phyloP scores from a whole-genome alignment of 2,797 vertebrate species.

The Channa striata region DNA sequence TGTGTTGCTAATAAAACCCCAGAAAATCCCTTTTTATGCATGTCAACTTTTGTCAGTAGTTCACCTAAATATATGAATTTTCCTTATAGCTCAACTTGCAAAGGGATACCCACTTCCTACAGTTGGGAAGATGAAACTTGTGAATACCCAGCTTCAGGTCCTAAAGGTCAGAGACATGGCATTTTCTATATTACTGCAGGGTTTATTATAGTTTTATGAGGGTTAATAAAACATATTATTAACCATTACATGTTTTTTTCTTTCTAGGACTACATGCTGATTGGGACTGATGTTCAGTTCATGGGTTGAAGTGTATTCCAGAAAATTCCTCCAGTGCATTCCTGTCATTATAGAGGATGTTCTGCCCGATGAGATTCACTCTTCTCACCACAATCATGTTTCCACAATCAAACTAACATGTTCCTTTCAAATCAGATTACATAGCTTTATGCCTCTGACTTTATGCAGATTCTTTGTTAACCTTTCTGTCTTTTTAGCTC shows the following conservation, averaged over 20 bases:
- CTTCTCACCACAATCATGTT: constrained; percentile 14
- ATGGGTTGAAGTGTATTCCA: constrained; percentile 33
- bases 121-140: constrained; percentile 79
- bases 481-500: constrained; percentile 21
- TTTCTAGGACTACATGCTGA: constrained; percentile 78
- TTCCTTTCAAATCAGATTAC: constrained; percentile 29
- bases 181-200: not conserved
- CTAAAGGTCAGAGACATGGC: constrained; percentile 73
- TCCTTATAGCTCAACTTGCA: constrained; percentile 63
- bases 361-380: not conserved
- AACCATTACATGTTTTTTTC: not conserved
- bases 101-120: constrained; percentile 83
- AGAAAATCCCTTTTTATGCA: not conserved
- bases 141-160: constrained; percentile 77
- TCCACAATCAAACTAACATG: constrained; percentile 1
- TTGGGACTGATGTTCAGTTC: constrained; percentile 83
- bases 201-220: not conserved
- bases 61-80: not conserved
- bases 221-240: not conserved
- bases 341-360: not conserved
- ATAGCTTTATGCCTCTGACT: constrained; percentile 49
- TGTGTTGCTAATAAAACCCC: too few species aligned
- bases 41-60: too few species aligned
- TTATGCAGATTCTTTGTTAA: constrained; percentile 13
- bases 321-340: not conserved